These are phyloP conservation scores for Galemys pyrenaicus DNA, from an alignment of 2,113 vertebrate genomes.

Conservation along the genomic window DNA sequence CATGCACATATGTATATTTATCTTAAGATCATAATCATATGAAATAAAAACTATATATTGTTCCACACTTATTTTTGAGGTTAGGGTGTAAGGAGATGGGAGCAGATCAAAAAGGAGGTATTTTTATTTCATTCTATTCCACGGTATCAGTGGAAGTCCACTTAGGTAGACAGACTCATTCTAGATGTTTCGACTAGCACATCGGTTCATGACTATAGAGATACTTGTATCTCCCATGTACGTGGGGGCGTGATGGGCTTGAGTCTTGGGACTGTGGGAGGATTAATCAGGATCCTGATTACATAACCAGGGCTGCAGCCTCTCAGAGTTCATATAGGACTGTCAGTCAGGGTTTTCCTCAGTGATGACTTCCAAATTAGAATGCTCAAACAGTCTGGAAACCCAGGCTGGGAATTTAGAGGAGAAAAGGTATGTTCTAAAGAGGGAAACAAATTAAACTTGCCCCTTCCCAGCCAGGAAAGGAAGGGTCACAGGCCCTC, in stretches of 20 bases:
- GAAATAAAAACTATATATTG: neutral
- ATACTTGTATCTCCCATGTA: no score
- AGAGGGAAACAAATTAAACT: slow-evolving; percentile 1
- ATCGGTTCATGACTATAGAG: no score
- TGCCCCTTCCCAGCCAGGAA: neutral
- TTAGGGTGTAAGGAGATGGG: neutral
- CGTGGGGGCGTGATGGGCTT: fast-evolving
- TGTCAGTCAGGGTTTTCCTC: slow-evolving; percentile 62
- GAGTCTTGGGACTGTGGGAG: neutral
- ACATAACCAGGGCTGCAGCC: neutral
- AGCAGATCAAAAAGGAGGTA: no score
- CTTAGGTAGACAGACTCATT: no score
- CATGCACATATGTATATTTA: neutral
- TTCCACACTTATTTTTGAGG: neutral
- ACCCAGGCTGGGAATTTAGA: slow-evolving; percentile 51
- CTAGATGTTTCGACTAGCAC: no score
- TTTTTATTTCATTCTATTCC: no score
- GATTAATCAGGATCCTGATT: neutral
- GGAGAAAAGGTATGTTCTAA: slow-evolving; percentile 27
- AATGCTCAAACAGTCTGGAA: slow-evolving; percentile 59
- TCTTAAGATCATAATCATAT: neutral
- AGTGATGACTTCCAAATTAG: slow-evolving; percentile 76
- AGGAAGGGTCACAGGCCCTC: neutral
- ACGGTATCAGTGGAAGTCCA: no score
- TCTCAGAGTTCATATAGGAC: slow-evolving; percentile 52